Conservation (phyloP, 2,888 invertebrate genomes). For the Octonoba sinensis region DNA sequence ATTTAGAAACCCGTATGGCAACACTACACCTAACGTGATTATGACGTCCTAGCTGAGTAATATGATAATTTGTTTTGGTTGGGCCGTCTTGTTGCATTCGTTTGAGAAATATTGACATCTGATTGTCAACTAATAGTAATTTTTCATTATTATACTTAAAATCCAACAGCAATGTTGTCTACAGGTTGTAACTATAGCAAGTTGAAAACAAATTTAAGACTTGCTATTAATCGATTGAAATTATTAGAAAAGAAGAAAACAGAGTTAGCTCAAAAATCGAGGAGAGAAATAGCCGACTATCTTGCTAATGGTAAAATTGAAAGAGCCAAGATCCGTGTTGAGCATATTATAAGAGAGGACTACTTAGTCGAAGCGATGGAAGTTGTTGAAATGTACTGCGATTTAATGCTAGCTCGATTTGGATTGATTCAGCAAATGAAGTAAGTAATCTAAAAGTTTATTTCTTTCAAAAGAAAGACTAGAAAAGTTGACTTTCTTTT, state of each 20-base stretch:
- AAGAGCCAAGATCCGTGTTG: conserved; percentile 93
- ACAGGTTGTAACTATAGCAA: conserved; percentile 93
- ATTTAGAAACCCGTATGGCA: no score
- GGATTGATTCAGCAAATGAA: conserved; percentile 97
- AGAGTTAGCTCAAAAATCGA: conserved; percentile 93
- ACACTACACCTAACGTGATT: no score
- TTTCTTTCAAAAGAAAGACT: not conserved
- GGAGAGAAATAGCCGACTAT: conserved; percentile 98
- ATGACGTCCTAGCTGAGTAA: no score
- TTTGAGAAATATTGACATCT: no score
- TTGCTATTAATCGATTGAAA: conserved; percentile 93
- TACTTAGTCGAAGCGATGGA: conserved; percentile 97
- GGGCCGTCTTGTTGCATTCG: no score
- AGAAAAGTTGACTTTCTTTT: no score
- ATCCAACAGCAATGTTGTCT: conserved; percentile 82
- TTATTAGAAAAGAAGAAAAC: conserved; percentile 97
- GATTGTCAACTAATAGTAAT: no score
- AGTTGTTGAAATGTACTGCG: conserved; percentile 99
- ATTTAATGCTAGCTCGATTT: conserved; percentile 93
- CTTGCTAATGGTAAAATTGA: conserved; percentile 76
- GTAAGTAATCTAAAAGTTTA: conserved; percentile 73
- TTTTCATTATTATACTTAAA: no score
- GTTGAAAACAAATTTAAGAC: conserved; percentile 93
- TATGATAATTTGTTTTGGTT: no score
- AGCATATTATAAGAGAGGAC: conserved; percentile 98